Conservation (phyloP, 2,797 vertebrate genomes). For the Serranus cabrilla region DNA sequence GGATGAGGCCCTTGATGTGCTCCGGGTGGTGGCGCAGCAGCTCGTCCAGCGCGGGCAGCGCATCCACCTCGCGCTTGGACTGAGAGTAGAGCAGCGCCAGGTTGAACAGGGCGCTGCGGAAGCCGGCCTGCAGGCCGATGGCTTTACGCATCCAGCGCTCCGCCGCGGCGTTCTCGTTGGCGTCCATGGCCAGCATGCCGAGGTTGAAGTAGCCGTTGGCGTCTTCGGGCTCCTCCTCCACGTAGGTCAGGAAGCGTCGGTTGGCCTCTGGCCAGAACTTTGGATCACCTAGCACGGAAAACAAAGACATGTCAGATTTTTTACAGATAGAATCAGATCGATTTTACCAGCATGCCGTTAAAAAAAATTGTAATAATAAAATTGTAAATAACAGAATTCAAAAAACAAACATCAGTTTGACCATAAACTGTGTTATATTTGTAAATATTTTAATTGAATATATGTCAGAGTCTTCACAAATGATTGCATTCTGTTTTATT, state of each 20-base stretch:
- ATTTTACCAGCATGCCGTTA: too few species aligned
- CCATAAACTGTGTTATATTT: too few species aligned
- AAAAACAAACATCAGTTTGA: too few species aligned
- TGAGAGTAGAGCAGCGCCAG: constrained; percentile 96
- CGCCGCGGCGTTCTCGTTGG: constrained; percentile 91
- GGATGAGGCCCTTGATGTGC: constrained; percentile 96
- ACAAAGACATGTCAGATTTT: too few species aligned
- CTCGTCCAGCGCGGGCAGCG: constrained; percentile 93
- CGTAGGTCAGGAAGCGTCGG: constrained; percentile 92
- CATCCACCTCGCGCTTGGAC: constrained; percentile 91
- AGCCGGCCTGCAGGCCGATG: constrained; percentile 91
- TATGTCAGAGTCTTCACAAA: too few species aligned
- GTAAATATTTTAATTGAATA: too few species aligned
- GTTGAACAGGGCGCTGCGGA: constrained; percentile 97
- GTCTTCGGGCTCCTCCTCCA: constrained; percentile 94
- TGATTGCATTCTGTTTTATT: too few species aligned
- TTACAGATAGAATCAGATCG: too few species aligned
- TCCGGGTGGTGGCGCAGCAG: constrained; percentile 93
- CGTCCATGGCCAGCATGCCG: constrained; percentile 99
- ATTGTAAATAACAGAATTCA: too few species aligned
- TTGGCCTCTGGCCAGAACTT: constrained; percentile 95
- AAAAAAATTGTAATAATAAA: too few species aligned
- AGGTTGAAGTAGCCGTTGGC: constrained; percentile 99
- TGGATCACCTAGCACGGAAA: constrained; percentile 87
- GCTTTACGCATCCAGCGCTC: constrained; percentile 98